Conservation (phyloP, 2,888 invertebrate genomes). For the Yponomeuta sedellus region DNA sequence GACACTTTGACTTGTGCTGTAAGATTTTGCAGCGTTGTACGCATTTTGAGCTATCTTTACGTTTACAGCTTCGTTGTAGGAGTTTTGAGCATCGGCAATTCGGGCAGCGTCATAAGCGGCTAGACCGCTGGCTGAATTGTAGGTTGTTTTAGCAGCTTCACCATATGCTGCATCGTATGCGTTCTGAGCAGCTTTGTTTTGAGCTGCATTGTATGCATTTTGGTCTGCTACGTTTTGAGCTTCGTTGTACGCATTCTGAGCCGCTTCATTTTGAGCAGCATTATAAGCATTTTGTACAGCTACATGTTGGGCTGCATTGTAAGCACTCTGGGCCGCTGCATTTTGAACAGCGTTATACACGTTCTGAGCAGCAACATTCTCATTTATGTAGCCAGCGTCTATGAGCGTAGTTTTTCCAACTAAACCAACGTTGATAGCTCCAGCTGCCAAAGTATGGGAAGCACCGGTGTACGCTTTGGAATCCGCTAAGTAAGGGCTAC, state of each 20-base stretch:
- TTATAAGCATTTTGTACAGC: neutral
- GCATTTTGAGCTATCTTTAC: neutral
- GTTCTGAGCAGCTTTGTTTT: neutral
- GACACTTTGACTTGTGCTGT: conserved; percentile 1
- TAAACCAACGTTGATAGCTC: conserved; percentile 65
- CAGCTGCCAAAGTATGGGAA: conserved; percentile 62
- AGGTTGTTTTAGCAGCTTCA: neutral
- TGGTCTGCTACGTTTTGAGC: neutral
- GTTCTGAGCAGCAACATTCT: conserved; percentile 16
- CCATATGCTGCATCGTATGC: neutral
- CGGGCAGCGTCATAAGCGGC: neutral
- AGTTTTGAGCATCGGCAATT: neutral
- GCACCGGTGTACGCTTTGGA: conserved; percentile 51
- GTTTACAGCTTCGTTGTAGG: neutral
- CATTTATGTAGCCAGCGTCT: conserved; percentile 47
- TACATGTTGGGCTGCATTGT: neutral
- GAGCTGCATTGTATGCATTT: neutral
- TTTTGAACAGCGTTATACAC: neutral
- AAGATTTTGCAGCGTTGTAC: conserved; percentile 1
- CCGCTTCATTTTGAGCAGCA: neutral
- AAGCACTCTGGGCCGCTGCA: neutral
- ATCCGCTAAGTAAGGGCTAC: conserved; percentile 9
- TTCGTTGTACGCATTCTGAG: neutral
- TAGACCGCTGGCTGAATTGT: neutral
- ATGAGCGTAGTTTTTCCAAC: conserved; percentile 68